Evolutionary conservation across 2,797 vertebrate species (phyloP), one percentile per base, ranked within the genome.

Genomic region (Merluccius polli): DNA sequence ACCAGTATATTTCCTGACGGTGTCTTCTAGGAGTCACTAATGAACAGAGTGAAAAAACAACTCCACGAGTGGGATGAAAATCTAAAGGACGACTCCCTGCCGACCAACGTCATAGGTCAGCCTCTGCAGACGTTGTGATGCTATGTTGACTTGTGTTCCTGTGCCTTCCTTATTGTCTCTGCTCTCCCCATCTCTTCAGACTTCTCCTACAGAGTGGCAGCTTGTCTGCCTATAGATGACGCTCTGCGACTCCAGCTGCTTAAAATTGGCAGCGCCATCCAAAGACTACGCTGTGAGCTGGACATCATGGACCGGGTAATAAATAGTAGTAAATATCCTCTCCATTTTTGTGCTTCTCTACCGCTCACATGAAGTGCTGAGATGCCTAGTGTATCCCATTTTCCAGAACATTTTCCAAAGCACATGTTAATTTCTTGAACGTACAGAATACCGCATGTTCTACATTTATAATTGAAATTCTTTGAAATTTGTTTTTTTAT

Each of bases 221-320:
- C 98, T 35, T 99, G 97, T 89, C 93, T 99, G 84, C 98, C 98
- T 31, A 99, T 99, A 71, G 98, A 99, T 18, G 96, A 99, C 52
- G 93, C 91, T 6, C 88, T 99, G 32, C 91, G 98, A 80, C 95
- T 99, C 52, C 97, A 99, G 89, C 90, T 99, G 80, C 94, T 99
- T 41, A 94, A 97, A 88, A 98, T 99, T 6, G 96, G 97, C 70
- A 99, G 97, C 29, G 97, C 98, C 76, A 96, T 99, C 79, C 98
- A 99, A 88, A 93, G 98, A 77, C 95, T 99, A 1, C 97, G 98
- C 72, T 99, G 97, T 84, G 98, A 99, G 81, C 80, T 99, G 21
- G 98, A 98, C 86, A 99, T 99, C 80, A 98, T 99, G 97, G 97
- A 97, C 91, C 95, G 94, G 91, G 98, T 99, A n/a, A n/a, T n/a